phyloP scores from a whole-genome alignment of 92 coral and sea anemone species.

The Epizoanthus scotinus region DNA sequence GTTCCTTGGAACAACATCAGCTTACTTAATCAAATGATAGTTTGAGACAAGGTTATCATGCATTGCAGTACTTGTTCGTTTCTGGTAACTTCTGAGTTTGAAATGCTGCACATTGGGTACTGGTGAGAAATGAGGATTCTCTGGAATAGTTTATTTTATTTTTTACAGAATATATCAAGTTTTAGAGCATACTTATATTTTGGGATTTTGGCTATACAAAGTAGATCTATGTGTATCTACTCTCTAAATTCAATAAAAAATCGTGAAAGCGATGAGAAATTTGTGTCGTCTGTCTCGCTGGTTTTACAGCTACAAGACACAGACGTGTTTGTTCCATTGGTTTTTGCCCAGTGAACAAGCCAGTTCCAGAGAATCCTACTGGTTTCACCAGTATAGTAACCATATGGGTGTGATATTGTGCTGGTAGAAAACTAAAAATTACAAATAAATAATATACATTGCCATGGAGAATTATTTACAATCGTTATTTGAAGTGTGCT shows the following conservation, averaged over 20 bases:
- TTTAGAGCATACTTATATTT: too few relatives aligned
- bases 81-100: not conserved
- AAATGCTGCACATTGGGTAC: constrained; percentile 12
- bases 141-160: not conserved
- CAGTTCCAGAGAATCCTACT: not conserved
- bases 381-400: not conserved
- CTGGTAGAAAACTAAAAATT: not conserved
- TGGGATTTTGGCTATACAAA: too few relatives aligned
- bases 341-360: constrained; percentile 11
- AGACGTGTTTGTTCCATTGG: not conserved
- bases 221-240: too few relatives aligned
- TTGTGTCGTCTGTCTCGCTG: not conserved
- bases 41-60: too few relatives aligned
- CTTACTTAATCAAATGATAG: too few relatives aligned
- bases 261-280: too few relatives aligned
- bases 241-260: too few relatives aligned
- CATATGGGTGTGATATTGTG: not conserved
- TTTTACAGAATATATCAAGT: too few relatives aligned
- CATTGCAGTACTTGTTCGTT: too few relatives aligned
- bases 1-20: too few relatives aligned
- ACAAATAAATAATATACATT: not conserved
- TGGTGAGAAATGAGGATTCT: not conserved
- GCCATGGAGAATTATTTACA: constrained; percentile 28
- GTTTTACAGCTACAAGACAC: constrained; percentile 3
- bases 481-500: constrained; percentile 23